Conservation (phyloP, 1,140 invertebrate genomes). For the Samia ricini region DNA sequence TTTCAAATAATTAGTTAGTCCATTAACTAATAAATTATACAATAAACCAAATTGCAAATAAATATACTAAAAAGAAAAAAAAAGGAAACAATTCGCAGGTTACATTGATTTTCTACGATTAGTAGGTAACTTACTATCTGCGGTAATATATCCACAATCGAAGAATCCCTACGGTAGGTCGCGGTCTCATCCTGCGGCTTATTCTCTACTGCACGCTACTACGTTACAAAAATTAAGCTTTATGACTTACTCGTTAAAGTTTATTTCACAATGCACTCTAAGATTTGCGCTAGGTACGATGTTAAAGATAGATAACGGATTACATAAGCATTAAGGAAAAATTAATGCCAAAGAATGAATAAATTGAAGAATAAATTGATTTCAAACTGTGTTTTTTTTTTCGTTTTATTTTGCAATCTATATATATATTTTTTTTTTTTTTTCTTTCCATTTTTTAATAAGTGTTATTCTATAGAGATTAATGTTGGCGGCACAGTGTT, state of each 20-base stretch:
- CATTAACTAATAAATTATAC: no score
- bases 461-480: no score
- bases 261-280: slow-evolving; percentile 21
- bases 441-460: no score
- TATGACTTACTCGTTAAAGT: slow-evolving; percentile 19
- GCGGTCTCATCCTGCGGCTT: slow-evolving; percentile 55
- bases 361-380: background rate
- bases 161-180: slow-evolving; percentile 60
- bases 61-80: no score
- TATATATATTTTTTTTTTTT: background rate
- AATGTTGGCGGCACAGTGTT: no score
- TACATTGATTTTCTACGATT: background rate
- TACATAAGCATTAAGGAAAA: slow-evolving; percentile 54
- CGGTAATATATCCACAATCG: slow-evolving; percentile 26
- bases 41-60: no score
- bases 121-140: no score
- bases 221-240: slow-evolving; percentile 23
- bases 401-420: background rate
- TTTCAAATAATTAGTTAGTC: no score
- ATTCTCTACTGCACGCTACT: slow-evolving; percentile 42
- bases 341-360: slow-evolving; percentile 39
- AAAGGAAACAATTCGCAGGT: background rate
- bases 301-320: slow-evolving; percentile 58
- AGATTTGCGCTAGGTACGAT: slow-evolving; percentile 43
- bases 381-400: background rate